These are phyloP conservation scores for Enteromius unitaeniatus DNA, from an alignment of 2,797 vertebrate species.

Conservation along the genomic window DNA sequence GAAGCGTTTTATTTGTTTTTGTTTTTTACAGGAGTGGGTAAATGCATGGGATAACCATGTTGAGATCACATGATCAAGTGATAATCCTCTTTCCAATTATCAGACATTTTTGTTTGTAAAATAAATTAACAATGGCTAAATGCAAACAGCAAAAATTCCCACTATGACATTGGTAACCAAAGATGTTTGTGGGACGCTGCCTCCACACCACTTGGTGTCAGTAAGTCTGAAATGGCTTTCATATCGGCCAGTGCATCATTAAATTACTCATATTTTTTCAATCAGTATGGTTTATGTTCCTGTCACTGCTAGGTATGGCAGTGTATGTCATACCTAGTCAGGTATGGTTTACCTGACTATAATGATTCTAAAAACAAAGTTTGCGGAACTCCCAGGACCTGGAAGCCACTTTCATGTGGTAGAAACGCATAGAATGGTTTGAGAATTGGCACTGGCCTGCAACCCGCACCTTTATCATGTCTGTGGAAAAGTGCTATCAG, in stretches of 20 bases:
- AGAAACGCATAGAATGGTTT: not conserved
- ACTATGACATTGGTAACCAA: not conserved
- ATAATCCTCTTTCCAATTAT: not conserved
- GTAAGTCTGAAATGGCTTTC: not conserved
- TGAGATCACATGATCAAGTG: not conserved
- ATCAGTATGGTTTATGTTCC: not conserved
- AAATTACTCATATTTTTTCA: not conserved
- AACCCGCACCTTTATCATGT: not conserved
- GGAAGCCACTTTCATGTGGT: not conserved
- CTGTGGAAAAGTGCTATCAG: not conserved
- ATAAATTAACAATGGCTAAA: not conserved
- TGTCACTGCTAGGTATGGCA: not conserved
- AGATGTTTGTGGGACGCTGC: not conserved
- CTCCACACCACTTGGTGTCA: slow-evolving; percentile 4
- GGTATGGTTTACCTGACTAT: not conserved
- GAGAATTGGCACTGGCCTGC: not conserved
- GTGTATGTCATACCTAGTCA: too few relatives aligned
- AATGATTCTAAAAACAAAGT: not conserved
- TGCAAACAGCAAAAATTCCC: not conserved
- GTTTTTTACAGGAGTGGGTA: not conserved
- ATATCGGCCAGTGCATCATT: not conserved
- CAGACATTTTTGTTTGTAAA: not conserved
- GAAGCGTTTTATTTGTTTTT: not conserved
- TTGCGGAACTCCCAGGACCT: not conserved
- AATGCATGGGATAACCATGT: not conserved